These are phyloP conservation scores for Pelobates fuscus DNA, from an alignment of 2,113 vertebrate genomes.

Conservation along the genomic window DNA sequence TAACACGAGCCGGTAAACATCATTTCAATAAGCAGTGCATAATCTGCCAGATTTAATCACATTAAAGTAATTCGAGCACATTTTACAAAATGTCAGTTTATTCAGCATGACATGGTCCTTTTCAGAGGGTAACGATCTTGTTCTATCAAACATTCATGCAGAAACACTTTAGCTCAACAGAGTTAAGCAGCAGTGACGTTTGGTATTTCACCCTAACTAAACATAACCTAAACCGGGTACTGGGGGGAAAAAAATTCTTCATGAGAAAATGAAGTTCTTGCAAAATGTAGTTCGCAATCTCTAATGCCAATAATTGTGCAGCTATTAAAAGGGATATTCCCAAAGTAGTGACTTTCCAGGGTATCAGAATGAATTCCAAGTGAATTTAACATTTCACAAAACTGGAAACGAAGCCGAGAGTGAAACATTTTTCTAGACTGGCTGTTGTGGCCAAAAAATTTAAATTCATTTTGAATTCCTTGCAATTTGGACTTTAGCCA, in stretches of 20 bases:
- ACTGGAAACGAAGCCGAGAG: too few species aligned
- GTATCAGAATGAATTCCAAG: too few species aligned
- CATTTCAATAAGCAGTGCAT: slow-evolving; percentile 13
- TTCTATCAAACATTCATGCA: slow-evolving; percentile 33
- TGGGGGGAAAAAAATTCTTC: neutral
- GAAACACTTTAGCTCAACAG: slow-evolving; percentile 34
- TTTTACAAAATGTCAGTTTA: slow-evolving; percentile 27
- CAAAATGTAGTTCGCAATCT: too few species aligned
- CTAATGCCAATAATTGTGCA: too few species aligned
- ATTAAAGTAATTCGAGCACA: slow-evolving; percentile 18
- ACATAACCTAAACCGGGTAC: slow-evolving; percentile 7
- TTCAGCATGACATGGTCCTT: slow-evolving; percentile 16
- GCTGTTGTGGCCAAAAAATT: too few species aligned
- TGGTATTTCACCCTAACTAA: slow-evolving; percentile 33
- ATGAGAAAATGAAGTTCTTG: neutral
- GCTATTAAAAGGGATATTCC: too few species aligned
- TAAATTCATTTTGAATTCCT: too few species aligned
- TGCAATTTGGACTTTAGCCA: too few species aligned
- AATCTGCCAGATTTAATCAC: slow-evolving; percentile 35
- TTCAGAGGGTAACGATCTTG: slow-evolving; percentile 6
- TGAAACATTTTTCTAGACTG: too few species aligned
- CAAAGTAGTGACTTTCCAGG: too few species aligned
- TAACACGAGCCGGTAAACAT: neutral
- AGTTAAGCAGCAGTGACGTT: slow-evolving; percentile 28
- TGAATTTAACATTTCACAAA: too few species aligned